phyloP scores from a whole-genome alignment of 64 coral and sea anemone genomes.

The Stylophora pistillata region DNA sequence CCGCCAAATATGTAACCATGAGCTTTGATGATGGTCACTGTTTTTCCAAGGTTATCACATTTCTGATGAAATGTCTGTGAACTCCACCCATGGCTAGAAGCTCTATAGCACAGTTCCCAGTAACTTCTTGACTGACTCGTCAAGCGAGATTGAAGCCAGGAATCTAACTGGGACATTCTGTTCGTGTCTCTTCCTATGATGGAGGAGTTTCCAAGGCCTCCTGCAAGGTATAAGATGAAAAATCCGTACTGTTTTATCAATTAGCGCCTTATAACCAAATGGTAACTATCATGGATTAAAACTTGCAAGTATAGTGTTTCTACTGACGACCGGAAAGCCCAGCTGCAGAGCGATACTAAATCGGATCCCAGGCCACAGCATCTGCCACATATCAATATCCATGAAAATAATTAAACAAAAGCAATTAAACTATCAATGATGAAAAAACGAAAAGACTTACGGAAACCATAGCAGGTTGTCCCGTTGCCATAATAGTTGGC shows the following conservation, averaged over 20 bases:
- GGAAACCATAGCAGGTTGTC: background rate
- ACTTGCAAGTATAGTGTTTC: too few species aligned
- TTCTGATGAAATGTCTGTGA: slow-evolving; percentile 9
- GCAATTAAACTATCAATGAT: too few species aligned
- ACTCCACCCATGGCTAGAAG: slow-evolving; percentile 9
- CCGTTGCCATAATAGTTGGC: background rate
- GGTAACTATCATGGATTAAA: too few species aligned
- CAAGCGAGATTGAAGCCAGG: background rate
- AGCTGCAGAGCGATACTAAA: too few species aligned
- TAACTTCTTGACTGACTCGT: background rate
- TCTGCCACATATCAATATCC: too few species aligned
- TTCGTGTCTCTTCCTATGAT: background rate
- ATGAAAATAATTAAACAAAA: too few species aligned
- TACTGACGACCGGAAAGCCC: too few species aligned
- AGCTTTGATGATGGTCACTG: slow-evolving; percentile 29
- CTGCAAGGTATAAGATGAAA: background rate
- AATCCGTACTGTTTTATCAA: too few species aligned
- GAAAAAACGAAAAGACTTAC: background rate
- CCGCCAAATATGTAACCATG: slow-evolving; percentile 36
- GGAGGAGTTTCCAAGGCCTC: slow-evolving; percentile 1
- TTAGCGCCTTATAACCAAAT: too few species aligned
- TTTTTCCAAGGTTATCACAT: slow-evolving; percentile 14
- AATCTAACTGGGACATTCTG: background rate
- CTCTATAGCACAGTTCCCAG: slow-evolving; percentile 25
- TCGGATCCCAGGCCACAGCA: too few species aligned